Evolutionary conservation across 2,888 invertebrate species (phyloP).

Genomic region (Arctia plantaginis): DNA sequence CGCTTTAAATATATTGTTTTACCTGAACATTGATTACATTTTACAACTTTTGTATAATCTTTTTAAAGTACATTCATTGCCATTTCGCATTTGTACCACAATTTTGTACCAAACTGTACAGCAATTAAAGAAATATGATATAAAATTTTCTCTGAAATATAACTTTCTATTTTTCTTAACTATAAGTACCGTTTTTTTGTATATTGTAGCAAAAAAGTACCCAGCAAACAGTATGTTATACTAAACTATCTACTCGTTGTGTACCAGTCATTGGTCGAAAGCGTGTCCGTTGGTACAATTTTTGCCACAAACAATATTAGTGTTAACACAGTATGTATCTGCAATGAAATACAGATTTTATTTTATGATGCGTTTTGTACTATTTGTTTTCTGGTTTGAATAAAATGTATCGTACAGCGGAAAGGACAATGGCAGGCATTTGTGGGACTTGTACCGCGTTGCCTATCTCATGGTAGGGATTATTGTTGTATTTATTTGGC

Average conservation of each 20-base stretch:
- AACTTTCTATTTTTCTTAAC: background rate
- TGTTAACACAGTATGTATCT: background rate
- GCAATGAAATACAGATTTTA: background rate
- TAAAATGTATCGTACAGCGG: background rate
- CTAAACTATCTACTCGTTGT: background rate
- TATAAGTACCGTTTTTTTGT: background rate
- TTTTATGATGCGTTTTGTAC: background rate
- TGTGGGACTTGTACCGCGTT: too few species aligned
- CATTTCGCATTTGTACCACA: constrained; percentile 12
- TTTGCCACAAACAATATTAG: background rate
- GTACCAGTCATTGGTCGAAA: background rate
- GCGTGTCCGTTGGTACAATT: background rate
- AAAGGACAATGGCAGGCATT: too few species aligned
- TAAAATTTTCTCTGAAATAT: background rate
- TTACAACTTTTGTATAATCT: background rate
- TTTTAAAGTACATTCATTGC: background rate
- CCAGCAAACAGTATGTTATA: background rate
- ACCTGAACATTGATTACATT: background rate
- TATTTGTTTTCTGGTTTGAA: background rate
- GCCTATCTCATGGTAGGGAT: too few species aligned
- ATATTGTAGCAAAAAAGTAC: background rate
- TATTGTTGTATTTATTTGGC: too few species aligned
- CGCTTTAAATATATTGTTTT: background rate
- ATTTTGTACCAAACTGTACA: constrained; percentile 12
- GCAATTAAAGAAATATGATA: background rate